phyloP scores from a whole-genome alignment of 2,888 invertebrate species.

The Caenorhabditis sp. region DNA sequence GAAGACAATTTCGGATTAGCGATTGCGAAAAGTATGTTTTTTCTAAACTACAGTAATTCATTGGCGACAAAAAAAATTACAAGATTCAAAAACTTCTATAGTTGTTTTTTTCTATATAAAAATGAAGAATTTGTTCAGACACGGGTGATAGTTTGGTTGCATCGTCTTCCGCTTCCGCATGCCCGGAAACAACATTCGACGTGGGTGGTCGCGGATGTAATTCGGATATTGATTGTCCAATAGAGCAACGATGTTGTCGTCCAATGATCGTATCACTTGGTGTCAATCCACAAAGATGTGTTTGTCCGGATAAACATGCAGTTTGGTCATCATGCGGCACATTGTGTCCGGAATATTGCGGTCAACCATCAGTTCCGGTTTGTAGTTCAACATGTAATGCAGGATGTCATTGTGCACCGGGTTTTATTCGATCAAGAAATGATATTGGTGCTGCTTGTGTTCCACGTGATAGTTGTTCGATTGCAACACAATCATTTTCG shows the following conservation, averaged over 20 bases:
- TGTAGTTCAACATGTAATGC: conserved; percentile 54
- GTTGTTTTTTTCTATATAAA: no score
- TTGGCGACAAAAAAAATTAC: conserved; percentile 20
- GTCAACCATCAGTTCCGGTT: conserved; percentile 50
- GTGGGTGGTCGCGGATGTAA: conserved; percentile 51
- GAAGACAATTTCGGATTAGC: conserved; percentile 12
- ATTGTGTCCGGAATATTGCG: conserved; percentile 58
- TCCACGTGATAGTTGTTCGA: conserved; percentile 43
- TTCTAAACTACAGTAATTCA: neutral
- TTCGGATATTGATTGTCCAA: conserved; percentile 50
- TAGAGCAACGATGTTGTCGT: conserved; percentile 38
- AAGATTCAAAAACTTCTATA: no score
- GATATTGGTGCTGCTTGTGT: conserved; percentile 56
- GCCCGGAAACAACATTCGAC: conserved; percentile 52
- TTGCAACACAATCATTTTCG: conserved; percentile 14
- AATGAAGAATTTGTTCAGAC: neutral
- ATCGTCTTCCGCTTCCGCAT: conserved; percentile 15
- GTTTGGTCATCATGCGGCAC: conserved; percentile 55
- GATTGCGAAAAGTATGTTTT: neutral
- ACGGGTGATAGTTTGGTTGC: neutral
- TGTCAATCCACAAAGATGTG: conserved; percentile 52
- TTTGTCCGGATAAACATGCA: conserved; percentile 52
- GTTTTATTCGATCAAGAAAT: conserved; percentile 47
- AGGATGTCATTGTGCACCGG: conserved; percentile 55
- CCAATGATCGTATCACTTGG: conserved; percentile 50